Conservation (phyloP, 2,888 invertebrate genomes). For the Tiliacea aurago region DNA sequence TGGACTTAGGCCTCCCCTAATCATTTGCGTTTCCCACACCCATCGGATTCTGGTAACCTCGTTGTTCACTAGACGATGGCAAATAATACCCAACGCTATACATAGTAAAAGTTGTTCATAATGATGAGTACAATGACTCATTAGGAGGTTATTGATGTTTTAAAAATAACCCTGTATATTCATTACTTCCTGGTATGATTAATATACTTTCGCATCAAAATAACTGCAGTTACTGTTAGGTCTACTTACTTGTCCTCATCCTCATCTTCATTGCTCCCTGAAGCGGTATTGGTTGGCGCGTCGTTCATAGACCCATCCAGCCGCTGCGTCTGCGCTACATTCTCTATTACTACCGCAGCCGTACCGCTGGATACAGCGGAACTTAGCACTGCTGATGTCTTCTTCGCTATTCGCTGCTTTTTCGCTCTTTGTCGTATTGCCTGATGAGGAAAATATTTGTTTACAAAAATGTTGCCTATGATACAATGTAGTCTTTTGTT, state of each 20-base stretch:
- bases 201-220: too few species aligned
- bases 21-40: not conserved
- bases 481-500: not conserved
- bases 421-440: conserved; percentile 96
- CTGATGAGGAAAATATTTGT: conserved; percentile 82
- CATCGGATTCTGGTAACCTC: not conserved
- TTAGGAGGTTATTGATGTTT: too few species aligned
- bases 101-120: too few species aligned
- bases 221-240: not conserved
- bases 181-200: too few species aligned
- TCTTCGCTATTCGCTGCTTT: conserved; percentile 94
- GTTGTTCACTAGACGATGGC: not conserved
- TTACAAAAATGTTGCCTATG: not conserved
- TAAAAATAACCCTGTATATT: too few species aligned
- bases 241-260: conserved; percentile 91
- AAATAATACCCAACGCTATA: too few species aligned
- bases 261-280: conserved; percentile 96
- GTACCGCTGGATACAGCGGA: conserved; percentile 94
- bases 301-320: conserved; percentile 94
- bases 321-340: conserved; percentile 94
- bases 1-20: not conserved
- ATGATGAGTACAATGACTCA: too few species aligned
- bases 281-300: conserved; percentile 96
- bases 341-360: conserved; percentile 96
- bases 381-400: conserved; percentile 85